phyloP scores from a whole-genome alignment of 2,113 vertebrate genomes.

The Dasypus novemcinctus region DNA sequence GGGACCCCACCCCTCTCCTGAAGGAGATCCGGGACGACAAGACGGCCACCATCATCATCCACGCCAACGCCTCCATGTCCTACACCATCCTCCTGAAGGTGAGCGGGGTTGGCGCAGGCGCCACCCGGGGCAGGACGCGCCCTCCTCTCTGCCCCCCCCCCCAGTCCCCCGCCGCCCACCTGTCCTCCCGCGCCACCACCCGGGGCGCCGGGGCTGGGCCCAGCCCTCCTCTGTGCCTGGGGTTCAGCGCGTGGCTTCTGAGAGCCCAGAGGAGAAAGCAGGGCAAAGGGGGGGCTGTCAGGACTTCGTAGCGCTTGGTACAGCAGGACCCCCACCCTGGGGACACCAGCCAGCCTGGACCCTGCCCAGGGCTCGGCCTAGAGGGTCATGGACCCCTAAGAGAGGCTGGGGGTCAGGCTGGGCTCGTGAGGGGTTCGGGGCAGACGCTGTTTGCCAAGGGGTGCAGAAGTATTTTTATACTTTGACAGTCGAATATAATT shows the following conservation, averaged over 20 bases:
- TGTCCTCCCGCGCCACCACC: too few relatives aligned
- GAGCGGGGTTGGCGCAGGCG: not conserved
- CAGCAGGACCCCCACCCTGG: not conserved
- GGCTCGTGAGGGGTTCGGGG: not conserved
- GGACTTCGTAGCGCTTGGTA: not conserved
- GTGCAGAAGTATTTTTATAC: not conserved
- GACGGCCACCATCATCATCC: slow-evolving; percentile 96
- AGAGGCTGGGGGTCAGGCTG: not conserved
- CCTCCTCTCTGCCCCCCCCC: too few relatives aligned
- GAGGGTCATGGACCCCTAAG: not conserved
- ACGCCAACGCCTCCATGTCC: slow-evolving; percentile 97
- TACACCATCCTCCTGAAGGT: slow-evolving; percentile 96
- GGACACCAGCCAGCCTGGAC: not conserved
- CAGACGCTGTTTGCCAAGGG: not conserved
- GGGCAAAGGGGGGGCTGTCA: not conserved
- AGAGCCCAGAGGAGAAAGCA: not conserved
- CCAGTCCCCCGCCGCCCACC: not conserved
- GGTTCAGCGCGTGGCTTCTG: not conserved
- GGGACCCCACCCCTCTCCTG: slow-evolving; percentile 95
- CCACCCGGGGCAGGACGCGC: fast-evolving
- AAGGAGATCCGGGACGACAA: slow-evolving; percentile 99
- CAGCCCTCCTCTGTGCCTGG: not conserved
- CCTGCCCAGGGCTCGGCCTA: not conserved
- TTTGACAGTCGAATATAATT: not conserved
- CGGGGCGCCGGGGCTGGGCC: too few relatives aligned